phyloP scores from a whole-genome alignment of 2,888 invertebrate species.

The Diarsia mendica region DNA sequence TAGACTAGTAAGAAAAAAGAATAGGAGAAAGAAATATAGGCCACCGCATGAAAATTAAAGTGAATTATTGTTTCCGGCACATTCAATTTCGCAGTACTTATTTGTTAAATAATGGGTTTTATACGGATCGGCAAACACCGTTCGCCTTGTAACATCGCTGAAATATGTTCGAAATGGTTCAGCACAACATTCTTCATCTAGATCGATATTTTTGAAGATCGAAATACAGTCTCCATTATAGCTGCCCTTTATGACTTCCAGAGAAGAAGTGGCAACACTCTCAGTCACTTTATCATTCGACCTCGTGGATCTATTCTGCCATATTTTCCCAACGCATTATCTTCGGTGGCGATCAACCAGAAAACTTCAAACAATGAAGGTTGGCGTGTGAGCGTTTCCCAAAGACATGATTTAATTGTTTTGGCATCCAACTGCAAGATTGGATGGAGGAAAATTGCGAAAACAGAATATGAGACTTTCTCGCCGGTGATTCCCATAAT shows the following conservation, averaged over 20 bases:
- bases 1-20: background rate
- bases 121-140: background rate
- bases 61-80: background rate
- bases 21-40: background rate
- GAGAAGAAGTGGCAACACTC: too few relatives aligned
- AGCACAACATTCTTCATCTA: background rate
- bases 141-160: background rate
- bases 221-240: background rate
- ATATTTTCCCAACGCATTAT: background rate
- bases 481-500: background rate
- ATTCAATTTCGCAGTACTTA: background rate
- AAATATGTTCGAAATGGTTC: background rate
- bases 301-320: too few relatives aligned
- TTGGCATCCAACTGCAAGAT: background rate
- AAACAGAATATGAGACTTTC: too few relatives aligned
- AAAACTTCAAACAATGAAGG: background rate
- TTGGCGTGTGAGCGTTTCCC: too few relatives aligned
- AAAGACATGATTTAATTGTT: constrained; percentile 4
- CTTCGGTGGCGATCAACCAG: constrained; percentile 24
- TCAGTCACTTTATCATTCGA: background rate
- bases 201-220: too few relatives aligned
- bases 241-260: background rate
- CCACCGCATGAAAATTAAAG: background rate
- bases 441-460: background rate
- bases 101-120: background rate